These are phyloP conservation scores for Ashinkailepas kermadecensis DNA, from an alignment of 2,888 invertebrate genomes.

Conservation along the genomic window DNA sequence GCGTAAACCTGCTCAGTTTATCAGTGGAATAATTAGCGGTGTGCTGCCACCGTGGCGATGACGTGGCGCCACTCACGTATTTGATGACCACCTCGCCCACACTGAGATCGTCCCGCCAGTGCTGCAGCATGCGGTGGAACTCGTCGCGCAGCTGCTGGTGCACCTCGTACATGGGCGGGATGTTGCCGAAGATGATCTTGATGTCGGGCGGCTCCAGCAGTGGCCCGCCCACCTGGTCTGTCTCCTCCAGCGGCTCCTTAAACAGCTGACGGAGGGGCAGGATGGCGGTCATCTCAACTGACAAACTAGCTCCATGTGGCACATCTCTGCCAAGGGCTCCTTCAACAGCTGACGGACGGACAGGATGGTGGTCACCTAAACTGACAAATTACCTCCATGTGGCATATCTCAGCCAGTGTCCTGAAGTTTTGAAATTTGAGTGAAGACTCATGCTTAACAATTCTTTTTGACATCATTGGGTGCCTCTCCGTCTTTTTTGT, in stretches of 20 bases:
- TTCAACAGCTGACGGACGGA: conserved; percentile 69
- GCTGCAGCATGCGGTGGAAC: conserved; percentile 55
- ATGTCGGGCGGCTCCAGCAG: conserved; percentile 83
- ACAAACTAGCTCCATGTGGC: too few species aligned
- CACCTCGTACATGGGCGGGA: conserved; percentile 87
- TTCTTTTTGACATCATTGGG: too few species aligned
- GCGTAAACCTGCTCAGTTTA: too few species aligned
- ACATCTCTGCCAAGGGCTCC: conserved; percentile 54
- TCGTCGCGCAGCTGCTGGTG: conserved; percentile 68
- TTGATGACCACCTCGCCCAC: conserved; percentile 82
- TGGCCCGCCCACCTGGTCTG: conserved; percentile 67
- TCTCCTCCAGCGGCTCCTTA: conserved; percentile 83
- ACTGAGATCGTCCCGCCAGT: conserved; percentile 81
- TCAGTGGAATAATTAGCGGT: too few species aligned
- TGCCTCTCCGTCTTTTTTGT: too few species aligned
- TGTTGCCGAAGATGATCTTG: conserved; percentile 89
- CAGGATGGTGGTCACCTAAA: too few species aligned
- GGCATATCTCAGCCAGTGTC: too few species aligned
- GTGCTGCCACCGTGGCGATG: too few species aligned
- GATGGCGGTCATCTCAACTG: too few species aligned
- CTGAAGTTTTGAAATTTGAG: too few species aligned
- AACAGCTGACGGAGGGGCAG: conserved; percentile 60
- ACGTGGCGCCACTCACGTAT: conserved; percentile 49
- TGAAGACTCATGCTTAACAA: too few species aligned
- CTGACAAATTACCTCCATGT: too few species aligned